Evolutionary conservation across 2,797 vertebrate species (phyloP), one percentile per base, ranked within the genome.

Genomic region (Molossus alvarezi): DNA sequence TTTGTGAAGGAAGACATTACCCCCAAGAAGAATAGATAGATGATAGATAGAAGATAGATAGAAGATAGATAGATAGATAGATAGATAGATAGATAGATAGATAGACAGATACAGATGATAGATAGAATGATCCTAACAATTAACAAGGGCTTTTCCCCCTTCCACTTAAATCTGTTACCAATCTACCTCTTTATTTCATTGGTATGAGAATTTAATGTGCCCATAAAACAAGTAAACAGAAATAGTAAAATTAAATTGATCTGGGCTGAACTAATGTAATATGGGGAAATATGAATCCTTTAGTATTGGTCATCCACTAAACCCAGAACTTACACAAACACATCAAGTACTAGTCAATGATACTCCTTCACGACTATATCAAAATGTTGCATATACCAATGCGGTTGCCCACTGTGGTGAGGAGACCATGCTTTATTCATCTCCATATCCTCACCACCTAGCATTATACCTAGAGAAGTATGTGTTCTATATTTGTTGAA

Each of bases 161-260:
- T 15, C 15, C 20, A 73, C 1, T 1, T 62, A 95, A 57, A 75
- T 81, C 1, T 91, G 1, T 93, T 91, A 23, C 10, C 9, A 58
- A 73, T 0, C 5, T 4, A 95, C 20, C 20, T 75, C 25, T 79
- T 67, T 88, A 62, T 95, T 69, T 72, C 29, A 60, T 48, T 90
- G n/a, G 8, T 80, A 14, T 55, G 14, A 77, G 21, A 91, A 86
- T n/a, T 71, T 89, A 20, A 76, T 82, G 64, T 53, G 85, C 55
- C 29, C 17, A 57, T 48, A 57, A 85, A 76, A 91, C 8, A 77
- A 58, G 21, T 67, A 90, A 90, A 69, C 15, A 90, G 25, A 92
- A 48, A 84, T 81, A 55, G 53, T 51, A 67, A 67, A 51, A 55
- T 88, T 92, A 88, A 95, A 60, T 1, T 48, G 69, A 33, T 69